Evolutionary conservation across 2,797 vertebrate genomes (phyloP).

Genomic region (Threskiornis aethiopicus): DNA sequence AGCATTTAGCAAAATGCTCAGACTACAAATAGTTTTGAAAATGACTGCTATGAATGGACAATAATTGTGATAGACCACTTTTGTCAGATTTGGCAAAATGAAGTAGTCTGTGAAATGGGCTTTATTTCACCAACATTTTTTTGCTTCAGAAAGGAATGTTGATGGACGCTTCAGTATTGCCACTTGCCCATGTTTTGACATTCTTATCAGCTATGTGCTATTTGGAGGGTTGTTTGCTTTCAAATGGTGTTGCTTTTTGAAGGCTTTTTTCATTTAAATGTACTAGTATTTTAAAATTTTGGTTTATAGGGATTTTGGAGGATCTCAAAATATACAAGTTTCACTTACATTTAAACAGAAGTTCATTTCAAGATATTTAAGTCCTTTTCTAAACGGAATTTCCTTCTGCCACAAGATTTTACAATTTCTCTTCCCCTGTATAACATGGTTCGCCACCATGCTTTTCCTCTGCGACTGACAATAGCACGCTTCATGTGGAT

Average conservation of each 20-base stretch:
- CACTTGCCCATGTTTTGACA: not conserved
- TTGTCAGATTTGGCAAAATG: not conserved
- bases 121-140: not conserved
- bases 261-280: not conserved
- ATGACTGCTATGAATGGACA: not conserved
- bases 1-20: not conserved
- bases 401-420: not conserved
- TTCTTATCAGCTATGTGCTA: not conserved
- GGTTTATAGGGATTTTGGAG: not conserved
- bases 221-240: not conserved
- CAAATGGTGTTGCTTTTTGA: not conserved
- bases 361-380: not conserved
- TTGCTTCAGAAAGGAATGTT: not conserved
- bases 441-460: fast-evolving
- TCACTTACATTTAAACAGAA: not conserved
- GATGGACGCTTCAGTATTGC: not conserved
- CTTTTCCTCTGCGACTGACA: not conserved
- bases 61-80: not conserved
- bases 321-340: not conserved
- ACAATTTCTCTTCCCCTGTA: not conserved
- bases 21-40: not conserved
- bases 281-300: not conserved
- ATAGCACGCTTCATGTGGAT: fast-evolving
- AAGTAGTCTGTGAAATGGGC: not conserved
- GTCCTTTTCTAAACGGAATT: not conserved